Conservation (phyloP, 2,113 vertebrate species). For the Orientallactaga bullata region DNA sequence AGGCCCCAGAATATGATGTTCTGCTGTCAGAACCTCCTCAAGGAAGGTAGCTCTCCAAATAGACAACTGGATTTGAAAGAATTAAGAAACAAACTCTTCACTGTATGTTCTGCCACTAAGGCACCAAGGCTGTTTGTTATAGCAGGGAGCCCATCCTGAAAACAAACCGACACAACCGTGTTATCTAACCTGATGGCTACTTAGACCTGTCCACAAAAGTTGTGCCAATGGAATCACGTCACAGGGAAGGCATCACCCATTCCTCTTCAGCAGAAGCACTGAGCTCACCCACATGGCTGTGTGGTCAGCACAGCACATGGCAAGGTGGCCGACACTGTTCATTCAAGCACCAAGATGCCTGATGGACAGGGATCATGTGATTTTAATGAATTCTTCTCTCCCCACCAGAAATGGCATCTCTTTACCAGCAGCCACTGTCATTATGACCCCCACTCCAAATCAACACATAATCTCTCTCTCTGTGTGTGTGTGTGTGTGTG, state of each 20-base stretch:
- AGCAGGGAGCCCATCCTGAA: not conserved
- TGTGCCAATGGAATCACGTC: not conserved
- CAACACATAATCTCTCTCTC: no score
- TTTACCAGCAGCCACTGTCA: not conserved
- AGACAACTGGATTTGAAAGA: not conserved
- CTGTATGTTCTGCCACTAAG: not conserved
- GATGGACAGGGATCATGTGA: not conserved
- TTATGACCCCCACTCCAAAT: no score
- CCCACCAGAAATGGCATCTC: not conserved
- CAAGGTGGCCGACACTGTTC: rapidly evolving
- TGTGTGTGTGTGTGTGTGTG: no score
- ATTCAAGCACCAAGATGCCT: not conserved
- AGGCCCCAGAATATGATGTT: not conserved
- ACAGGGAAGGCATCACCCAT: not conserved
- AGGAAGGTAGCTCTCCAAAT: not conserved
- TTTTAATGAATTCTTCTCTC: not conserved
- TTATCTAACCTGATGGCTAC: not conserved
- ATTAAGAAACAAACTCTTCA: not conserved
- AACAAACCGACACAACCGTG: not conserved
- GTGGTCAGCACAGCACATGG: not conserved
- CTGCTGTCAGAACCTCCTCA: no score
- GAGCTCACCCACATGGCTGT: no score
- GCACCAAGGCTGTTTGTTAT: not conserved
- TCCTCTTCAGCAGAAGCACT: not conserved
- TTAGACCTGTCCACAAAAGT: not conserved